Evolutionary conservation across 2,888 invertebrate genomes (phyloP), one percentile per base, ranked within the genome.

Genomic region (Ernsta delagoae): DNA sequence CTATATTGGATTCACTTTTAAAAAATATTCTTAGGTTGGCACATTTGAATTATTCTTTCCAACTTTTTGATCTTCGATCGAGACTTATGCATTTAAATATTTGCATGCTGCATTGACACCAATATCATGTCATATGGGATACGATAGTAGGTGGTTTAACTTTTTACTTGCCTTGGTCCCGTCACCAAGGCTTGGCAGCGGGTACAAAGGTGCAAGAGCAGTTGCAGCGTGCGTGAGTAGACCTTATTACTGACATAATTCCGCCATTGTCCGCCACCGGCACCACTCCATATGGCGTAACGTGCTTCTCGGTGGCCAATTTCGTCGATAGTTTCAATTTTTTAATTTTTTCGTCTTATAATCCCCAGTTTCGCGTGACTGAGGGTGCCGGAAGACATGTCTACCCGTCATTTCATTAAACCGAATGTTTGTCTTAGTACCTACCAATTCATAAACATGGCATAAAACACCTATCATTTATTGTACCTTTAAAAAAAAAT

Each of bases 221-320:
- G 92, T 92, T 92, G 77, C 71, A 73, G 68, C 77, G 87, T 89
- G 92, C 92, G 93, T 92, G 92, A 87, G 86, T 82, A 72, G 81
- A 79, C 87, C 87, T 92, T 92, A 93, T 93, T 93, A 93, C 86
- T 78, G 84, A 86, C 82, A 89, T 93, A 93, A 93, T 93, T 92
- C 81, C 86, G 85, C 92, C 88, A 92, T 93, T 93, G 92, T 93
- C 83, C 82, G 90, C 90, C 88, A 84, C 78, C 80, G 87, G 90
- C 83, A 75, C 84, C 83, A 75, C 84, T 83, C 87, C 93, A 93
- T 93, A 93, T 93, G 93, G 92, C 86, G 92, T 92, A 92, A 91
- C 74, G 57, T 57, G 54, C 31, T 50, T 7, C 12, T 31, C 78
- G 83, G 77, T 82, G 84, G 82, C 81, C 88, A 90, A 91, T 91